phyloP scores from a whole-genome alignment of 2,113 vertebrate genomes.

The Neofelis nebulosa region DNA sequence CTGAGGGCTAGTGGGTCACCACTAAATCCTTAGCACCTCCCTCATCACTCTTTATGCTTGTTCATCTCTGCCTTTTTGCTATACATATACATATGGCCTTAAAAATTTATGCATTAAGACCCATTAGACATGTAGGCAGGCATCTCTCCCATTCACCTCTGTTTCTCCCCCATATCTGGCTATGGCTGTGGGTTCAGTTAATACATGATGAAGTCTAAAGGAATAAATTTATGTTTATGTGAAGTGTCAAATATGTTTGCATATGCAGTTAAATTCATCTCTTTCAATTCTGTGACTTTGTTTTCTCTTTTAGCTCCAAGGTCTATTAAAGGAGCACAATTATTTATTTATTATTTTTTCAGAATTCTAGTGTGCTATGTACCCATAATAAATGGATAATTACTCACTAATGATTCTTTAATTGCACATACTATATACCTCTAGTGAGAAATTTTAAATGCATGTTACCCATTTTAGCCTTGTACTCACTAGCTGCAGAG shows the following conservation, averaged over 20 bases:
- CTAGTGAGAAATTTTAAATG: background rate
- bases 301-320: background rate
- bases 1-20: background rate
- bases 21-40: background rate
- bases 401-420: background rate
- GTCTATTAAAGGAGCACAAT: background rate
- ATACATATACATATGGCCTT: background rate
- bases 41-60: background rate
- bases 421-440: background rate
- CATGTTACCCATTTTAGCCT: background rate
- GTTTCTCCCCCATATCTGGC: background rate
- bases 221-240: background rate
- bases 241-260: background rate
- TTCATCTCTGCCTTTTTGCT: background rate
- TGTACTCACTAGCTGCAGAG: background rate
- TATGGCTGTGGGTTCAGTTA: background rate
- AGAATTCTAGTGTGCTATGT: background rate
- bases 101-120: background rate
- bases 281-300: constrained; percentile 4
- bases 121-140: background rate
- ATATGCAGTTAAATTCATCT: background rate
- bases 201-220: background rate
- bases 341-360: background rate
- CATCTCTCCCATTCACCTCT: background rate
- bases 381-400: background rate